Conservation (phyloP, 2,888 invertebrate species). For the Trypoxylon attenuatum region DNA sequence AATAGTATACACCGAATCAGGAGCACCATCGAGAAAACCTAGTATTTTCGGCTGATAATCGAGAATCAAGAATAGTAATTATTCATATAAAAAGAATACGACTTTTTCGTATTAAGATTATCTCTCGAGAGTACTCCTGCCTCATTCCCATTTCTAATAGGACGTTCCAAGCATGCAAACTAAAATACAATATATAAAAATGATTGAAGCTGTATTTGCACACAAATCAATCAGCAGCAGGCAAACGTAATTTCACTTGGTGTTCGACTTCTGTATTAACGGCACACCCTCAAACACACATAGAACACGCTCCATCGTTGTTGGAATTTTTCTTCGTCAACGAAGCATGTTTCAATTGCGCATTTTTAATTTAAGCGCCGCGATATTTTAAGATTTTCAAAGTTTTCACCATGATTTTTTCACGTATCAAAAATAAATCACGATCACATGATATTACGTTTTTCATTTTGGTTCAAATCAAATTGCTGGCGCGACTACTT, state of each 20-base stretch:
- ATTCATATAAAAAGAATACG: background rate
- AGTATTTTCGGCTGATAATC: too few species aligned
- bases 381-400: background rate
- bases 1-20: conserved; percentile 3
- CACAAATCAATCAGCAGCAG: conserved; percentile 43
- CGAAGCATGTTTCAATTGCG: conserved; percentile 23
- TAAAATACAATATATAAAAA: conserved; percentile 56
- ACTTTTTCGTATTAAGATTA: background rate
- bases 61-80: background rate
- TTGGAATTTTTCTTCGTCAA: conserved; percentile 11
- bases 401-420: conserved; percentile 11
- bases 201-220: conserved; percentile 50
- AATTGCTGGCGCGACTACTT: conserved; percentile 7
- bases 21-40: conserved; percentile 15
- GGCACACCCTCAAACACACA: background rate
- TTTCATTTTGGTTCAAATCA: conserved; percentile 8
- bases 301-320: conserved; percentile 28
- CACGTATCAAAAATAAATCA: too few species aligned
- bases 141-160: conserved; percentile 12
- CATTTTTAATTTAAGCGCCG: background rate
- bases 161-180: conserved; percentile 60
- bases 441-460: conserved; percentile 7
- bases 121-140: conserved; percentile 17
- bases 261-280: conserved; percentile 5
- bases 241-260: conserved; percentile 49